Base-by-base conservation (phyloP, 1,140 invertebrate genomes). In the Bicyclus anynana region DNA sequence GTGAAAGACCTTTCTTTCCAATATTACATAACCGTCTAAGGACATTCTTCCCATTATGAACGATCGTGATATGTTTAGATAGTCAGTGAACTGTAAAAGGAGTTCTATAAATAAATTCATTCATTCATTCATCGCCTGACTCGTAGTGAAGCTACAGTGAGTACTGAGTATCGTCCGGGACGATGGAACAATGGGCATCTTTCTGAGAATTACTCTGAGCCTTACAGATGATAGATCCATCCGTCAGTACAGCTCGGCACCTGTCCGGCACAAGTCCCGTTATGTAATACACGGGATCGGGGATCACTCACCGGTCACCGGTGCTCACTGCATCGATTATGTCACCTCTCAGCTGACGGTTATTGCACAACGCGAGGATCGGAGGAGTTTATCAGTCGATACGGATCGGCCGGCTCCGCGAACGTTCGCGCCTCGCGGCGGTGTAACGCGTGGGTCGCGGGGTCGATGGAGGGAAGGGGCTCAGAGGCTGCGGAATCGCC, bases 271-370 rank as follows among this genome's bases (percentile, higher is more conserved):
- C 50, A 59, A 33, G 29, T 80, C 75, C 80, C 78, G 79, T 87
- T 87, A 87, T 65, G 81, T 85, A 87, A 87, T 77, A 62, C 76
- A 81, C 73, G 65, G 74, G 76, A 79, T 72, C 69, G 72, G 67
- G 69, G 63, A 69, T 66, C 62, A 60, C 74, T 80, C 74, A 75
- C 69, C 75, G 62, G 65, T 69, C 74, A 83, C 77, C 72, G 78
- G 75, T 85, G 81, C 74, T 82, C 83, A 78, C 82, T 85, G 84
- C 80, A 82, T 85, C 72, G 78, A 87, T 87, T 85, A 83, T 86
- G 72, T 87, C 80, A 84, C 77, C 71, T 82, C 77, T 78, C 80
- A 86, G 80, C 80, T 86, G 82, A 77, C 69, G 69, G 65, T 73
- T 68, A 76, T 72, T 74, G 74, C 77, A 86, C 74, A 69, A 71